These are phyloP conservation scores for Pogonomyrmex barbatus DNA, from an alignment of 1,140 invertebrate species.

Conservation along the genomic window DNA sequence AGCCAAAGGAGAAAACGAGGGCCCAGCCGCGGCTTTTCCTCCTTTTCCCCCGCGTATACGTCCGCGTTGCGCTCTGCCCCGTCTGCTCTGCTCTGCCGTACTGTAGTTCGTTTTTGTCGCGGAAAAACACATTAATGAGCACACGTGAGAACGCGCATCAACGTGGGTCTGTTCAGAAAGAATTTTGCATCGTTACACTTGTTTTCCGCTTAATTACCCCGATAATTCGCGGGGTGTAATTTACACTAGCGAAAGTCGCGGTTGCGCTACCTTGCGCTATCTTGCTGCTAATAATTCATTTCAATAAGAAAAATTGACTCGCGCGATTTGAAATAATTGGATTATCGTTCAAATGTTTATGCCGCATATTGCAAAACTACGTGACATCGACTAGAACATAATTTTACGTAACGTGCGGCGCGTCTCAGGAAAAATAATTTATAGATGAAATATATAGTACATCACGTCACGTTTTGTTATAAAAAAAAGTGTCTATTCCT, in stretches of 20 bases:
- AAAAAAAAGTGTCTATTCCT: background rate
- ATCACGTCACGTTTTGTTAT: background rate
- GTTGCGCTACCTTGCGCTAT: background rate
- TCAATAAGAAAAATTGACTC: background rate
- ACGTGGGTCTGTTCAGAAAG: constrained; percentile 23
- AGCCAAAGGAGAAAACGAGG: constrained; percentile 64
- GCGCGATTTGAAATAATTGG: background rate
- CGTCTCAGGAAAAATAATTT: background rate
- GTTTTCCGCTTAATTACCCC: constrained; percentile 36
- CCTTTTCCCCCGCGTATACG: constrained; percentile 2
- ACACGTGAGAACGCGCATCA: constrained; percentile 44
- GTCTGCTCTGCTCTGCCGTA: background rate
- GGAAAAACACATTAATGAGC: constrained; percentile 63
- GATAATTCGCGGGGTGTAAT: constrained; percentile 7
- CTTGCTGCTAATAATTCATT: background rate
- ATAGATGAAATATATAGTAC: background rate
- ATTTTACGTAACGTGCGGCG: background rate
- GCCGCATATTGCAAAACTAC: background rate
- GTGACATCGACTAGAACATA: background rate
- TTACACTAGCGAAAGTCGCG: background rate
- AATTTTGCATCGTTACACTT: constrained; percentile 6
- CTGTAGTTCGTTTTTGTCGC: constrained; percentile 54
- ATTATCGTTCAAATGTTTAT: background rate
- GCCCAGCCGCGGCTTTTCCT: constrained; percentile 52
- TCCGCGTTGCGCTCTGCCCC: background rate